phyloP scores from a whole-genome alignment of 2,888 invertebrate species.

The Palloptera scutellata region DNA sequence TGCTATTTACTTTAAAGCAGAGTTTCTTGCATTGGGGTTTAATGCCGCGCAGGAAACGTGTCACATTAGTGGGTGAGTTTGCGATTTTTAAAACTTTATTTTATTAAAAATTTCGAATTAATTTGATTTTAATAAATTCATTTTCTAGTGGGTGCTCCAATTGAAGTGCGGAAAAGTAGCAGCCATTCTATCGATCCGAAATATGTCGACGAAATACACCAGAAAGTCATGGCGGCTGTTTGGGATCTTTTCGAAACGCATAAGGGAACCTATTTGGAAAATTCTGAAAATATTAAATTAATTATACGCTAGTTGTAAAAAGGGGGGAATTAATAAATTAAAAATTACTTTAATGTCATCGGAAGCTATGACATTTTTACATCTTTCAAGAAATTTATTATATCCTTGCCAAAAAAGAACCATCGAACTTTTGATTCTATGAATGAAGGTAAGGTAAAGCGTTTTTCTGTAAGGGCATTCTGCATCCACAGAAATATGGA shows the following conservation, averaged over 20 bases:
- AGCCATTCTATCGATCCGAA: conserved; percentile 77
- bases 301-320: conserved; percentile 38
- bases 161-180: conserved; percentile 75
- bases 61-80: conserved; percentile 85
- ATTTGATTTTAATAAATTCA: conserved; percentile 6
- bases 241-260: conserved; percentile 80
- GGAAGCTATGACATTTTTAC: no score
- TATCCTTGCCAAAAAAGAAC: no score
- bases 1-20: no score
- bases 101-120: neutral
- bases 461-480: no score
- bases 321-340: no score
- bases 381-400: no score
- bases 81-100: neutral
- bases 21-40: conserved; percentile 87
- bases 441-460: no score
- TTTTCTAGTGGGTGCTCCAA: conserved; percentile 83
- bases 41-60: conserved; percentile 79
- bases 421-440: no score
- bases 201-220: conserved; percentile 79
- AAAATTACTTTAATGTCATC: no score
- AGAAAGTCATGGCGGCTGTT: conserved; percentile 75
- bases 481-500: no score
- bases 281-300: conserved; percentile 69
- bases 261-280: conserved; percentile 77